A percentile compares a stretch with the other conserved stretches of the same genome.
Evolutionary conservation across 2,888 invertebrate species (phyloP).

Genomic region (Volucella bombylans): DNA sequence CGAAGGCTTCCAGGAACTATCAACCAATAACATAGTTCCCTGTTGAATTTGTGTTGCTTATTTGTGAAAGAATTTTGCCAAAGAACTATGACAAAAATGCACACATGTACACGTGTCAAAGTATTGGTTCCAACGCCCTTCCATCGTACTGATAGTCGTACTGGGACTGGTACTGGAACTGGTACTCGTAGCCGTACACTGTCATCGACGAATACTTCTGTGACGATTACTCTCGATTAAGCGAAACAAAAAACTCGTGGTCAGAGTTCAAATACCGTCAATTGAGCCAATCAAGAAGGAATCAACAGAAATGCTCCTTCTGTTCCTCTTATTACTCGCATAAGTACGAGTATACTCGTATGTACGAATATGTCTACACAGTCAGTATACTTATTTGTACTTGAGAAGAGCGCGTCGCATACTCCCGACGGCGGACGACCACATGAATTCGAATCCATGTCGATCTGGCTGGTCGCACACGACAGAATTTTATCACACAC

Average conservation of each 20-base stretch:
- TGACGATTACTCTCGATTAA: constrained; percentile 75
- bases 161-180: too few relatives aligned
- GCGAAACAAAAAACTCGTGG: constrained; percentile 75
- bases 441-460: constrained; percentile 73
- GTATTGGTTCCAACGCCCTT: too few relatives aligned
- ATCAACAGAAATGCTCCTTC: constrained; percentile 75
- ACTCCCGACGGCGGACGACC: constrained; percentile 36
- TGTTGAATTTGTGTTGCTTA: too few relatives aligned
- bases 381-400: background rate
- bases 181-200: constrained; percentile 11
- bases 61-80: too few relatives aligned
- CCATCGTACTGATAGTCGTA: too few relatives aligned
- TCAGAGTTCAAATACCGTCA: constrained; percentile 83
- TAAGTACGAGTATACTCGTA: background rate
- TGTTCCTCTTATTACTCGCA: constrained; percentile 69
- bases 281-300: constrained; percentile 82
- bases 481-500: constrained; percentile 65
- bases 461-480: constrained; percentile 71
- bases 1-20: too few relatives aligned
- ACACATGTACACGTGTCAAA: too few relatives aligned
- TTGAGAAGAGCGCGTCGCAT: constrained; percentile 36
- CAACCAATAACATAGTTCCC: too few relatives aligned
- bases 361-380: background rate
- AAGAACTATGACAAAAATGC: too few relatives aligned
- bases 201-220: constrained; percentile 71